Evolutionary conservation across 2,797 vertebrate species (phyloP), one percentile per base, ranked within the genome.

Genomic region (Siniperca obscura): DNA sequence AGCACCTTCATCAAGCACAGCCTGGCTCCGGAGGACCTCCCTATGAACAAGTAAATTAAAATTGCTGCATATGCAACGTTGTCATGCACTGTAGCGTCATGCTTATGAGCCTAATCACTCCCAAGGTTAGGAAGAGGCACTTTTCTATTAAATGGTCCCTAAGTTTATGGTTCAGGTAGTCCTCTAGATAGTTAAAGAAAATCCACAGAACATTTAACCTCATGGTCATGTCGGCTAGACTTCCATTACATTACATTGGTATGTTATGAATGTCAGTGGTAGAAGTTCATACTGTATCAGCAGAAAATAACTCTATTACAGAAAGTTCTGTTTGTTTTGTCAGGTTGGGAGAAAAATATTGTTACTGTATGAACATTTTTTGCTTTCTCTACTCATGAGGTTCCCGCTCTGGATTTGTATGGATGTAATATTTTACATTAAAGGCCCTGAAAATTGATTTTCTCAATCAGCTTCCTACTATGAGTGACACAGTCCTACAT

Each of bases 1-100:
- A 68, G 92, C 91, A 92, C 85, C 92, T 94, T 93, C 87, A 93
- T 95, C 93, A 94, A 92, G 86, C 84, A 71, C 83, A 78, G 90
- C 55, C 76, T 34, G 81, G 65, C 69, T 84, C 69, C 76, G 16
- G 53, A 88, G 68, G 85, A 90, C 87, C 90, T 90, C 86, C 91
- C 87, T n/a, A 21, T 69, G 82, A 75, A 86, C 70, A 73, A 77
- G 76, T 76, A 90, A 92, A 94, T 93, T 91, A 91, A 93, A 92
- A 90, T 46, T 87, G 80, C 86, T 71, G 75, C 59, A 74, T 77
- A 72, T 83, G 82, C 82, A 74, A 85, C 8, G 3, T 76, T 81
- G 75, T 84, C 74, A 83, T 83, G 79, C 74, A 76, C 80, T 67
- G 68, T 79, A 78, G 86, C 61, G 38, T 71, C 80, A 69, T 46